These are phyloP conservation scores for Leucoraja ocellata DNA, from an alignment of 2,797 vertebrate species.

Conservation along the genomic window DNA sequence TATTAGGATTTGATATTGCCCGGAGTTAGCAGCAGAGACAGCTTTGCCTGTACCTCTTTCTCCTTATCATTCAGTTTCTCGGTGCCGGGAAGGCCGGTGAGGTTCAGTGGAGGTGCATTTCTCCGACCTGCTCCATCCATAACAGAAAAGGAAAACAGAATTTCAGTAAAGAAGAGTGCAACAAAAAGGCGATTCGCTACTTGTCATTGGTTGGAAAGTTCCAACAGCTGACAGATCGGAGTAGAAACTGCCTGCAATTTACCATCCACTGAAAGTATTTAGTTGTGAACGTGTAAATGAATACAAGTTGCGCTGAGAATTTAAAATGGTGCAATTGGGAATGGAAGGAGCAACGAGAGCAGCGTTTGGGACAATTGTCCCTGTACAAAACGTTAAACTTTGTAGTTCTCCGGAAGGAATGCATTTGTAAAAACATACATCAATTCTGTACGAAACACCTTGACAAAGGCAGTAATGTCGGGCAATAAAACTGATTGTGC, in stretches of 20 bases:
- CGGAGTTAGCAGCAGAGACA: not conserved
- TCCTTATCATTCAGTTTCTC: constrained; percentile 95
- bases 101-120: constrained; percentile 87
- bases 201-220: not conserved
- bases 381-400: too few species aligned
- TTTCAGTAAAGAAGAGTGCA: not conserved
- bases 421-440: too few species aligned
- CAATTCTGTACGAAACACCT: too few species aligned
- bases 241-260: not conserved
- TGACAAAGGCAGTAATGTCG: too few species aligned
- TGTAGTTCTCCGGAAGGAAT: too few species aligned
- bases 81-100: constrained; percentile 90
- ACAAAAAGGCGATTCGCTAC: not conserved
- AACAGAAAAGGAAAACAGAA: not conserved
- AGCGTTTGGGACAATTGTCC: not conserved
- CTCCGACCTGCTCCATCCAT: constrained; percentile 67
- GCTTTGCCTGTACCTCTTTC: constrained; percentile 75
- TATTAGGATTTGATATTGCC: not conserved
- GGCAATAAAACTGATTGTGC: too few species aligned
- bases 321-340: not conserved
- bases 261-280: not conserved
- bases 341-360: not conserved
- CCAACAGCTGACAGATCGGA: not conserved
- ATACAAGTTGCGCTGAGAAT: not conserved
- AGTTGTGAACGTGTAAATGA: not conserved